These are phyloP conservation scores for Pachypanchax playfairii DNA, from an alignment of 2,113 vertebrate species.

Conservation along the genomic window DNA sequence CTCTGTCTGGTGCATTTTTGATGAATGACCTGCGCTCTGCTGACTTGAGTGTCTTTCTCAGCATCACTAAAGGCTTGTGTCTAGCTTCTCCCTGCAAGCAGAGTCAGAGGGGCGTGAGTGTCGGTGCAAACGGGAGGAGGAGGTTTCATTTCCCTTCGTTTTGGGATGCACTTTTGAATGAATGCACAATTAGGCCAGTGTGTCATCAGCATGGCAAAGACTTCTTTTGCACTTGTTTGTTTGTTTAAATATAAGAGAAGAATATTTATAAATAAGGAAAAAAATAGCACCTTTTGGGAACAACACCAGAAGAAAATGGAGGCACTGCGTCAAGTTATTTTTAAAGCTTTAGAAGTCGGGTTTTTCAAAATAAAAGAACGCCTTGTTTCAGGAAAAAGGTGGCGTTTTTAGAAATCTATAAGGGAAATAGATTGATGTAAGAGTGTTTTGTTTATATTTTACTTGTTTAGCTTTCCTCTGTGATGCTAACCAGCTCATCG, in stretches of 20 bases:
- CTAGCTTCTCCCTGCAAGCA: conserved; percentile 17
- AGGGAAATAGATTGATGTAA: conserved; percentile 10
- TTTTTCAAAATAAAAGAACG: conserved; percentile 28
- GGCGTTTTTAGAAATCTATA: conserved; percentile 11
- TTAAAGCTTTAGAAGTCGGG: conserved; percentile 20
- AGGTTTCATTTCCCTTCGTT: conserved; percentile 40
- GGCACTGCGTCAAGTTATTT: conserved; percentile 17
- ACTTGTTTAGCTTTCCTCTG: conserved; percentile 2
- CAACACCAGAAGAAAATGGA: background rate
- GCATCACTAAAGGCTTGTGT: conserved; percentile 11
- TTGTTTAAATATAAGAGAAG: conserved; percentile 12
- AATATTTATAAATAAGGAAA: conserved; percentile 7
- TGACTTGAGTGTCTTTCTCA: conserved; percentile 35
- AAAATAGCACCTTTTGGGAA: background rate
- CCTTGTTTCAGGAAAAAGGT: conserved; percentile 37
- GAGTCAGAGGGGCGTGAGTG: conserved; percentile 27
- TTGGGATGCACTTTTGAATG: conserved; percentile 38
- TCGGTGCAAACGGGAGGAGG: conserved; percentile 27
- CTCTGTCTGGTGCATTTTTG: conserved; percentile 12
- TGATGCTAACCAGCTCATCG: background rate
- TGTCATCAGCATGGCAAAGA: conserved; percentile 30
- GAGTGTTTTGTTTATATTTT: conserved; percentile 5
- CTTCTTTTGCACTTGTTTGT: conserved; percentile 26
- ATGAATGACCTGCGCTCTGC: conserved; percentile 35
- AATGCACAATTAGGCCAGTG: conserved; percentile 49